phyloP scores from a whole-genome alignment of 2,113 vertebrate genomes.

The Uria lomvia region DNA sequence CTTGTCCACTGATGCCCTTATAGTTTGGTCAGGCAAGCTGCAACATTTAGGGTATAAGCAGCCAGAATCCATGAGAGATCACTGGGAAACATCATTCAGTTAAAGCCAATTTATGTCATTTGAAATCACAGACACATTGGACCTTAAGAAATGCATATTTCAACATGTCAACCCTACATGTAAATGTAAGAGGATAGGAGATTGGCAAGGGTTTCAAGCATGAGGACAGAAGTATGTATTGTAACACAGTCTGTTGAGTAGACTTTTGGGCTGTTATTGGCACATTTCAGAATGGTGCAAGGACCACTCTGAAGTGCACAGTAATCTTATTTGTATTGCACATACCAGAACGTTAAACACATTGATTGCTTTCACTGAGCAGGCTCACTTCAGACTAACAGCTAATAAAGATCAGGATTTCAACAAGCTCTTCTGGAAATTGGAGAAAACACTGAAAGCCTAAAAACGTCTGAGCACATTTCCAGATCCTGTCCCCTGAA shows the following conservation, averaged over 20 bases:
- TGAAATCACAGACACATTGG: not conserved
- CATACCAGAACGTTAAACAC: constrained; percentile 39
- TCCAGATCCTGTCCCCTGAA: not conserved
- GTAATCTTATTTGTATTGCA: constrained; percentile 30
- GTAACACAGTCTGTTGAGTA: not conserved
- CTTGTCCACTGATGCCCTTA: not conserved
- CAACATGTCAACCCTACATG: not conserved
- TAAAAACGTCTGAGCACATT: not conserved
- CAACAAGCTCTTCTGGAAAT: not conserved
- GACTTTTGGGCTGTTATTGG: not conserved
- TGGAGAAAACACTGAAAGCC: not conserved
- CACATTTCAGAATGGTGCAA: constrained; percentile 18
- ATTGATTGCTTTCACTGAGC: not conserved
- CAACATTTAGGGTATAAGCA: not conserved
- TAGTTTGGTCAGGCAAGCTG: not conserved
- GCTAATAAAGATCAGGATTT: constrained; percentile 37
- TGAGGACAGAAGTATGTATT: not conserved
- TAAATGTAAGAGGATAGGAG: not conserved
- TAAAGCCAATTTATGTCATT: not conserved
- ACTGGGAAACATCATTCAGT: not conserved
- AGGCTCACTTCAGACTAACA: constrained; percentile 35
- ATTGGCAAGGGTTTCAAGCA: not conserved
- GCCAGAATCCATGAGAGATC: not conserved
- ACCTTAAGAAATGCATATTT: not conserved
- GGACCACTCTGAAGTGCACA: constrained; percentile 1